Evolutionary conservation across 37 sponge, comb jelly and placozoan species (phyloP).

Genomic region (Cladorhizidae sp.): DNA sequence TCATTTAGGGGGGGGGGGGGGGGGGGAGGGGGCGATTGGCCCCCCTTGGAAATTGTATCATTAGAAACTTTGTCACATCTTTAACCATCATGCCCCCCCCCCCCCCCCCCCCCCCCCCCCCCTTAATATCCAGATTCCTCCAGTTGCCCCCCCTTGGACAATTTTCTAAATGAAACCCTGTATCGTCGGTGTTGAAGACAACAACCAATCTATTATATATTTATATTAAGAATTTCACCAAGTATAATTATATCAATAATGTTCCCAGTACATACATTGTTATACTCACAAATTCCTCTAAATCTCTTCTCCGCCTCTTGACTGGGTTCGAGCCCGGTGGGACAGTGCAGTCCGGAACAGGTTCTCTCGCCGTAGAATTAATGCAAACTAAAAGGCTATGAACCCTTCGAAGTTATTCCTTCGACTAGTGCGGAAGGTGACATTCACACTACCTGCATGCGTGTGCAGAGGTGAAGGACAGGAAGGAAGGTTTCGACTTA

Average conservation of each 20-base stretch:
- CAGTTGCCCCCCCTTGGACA: no score
- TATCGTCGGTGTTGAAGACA: background rate
- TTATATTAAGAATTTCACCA: background rate
- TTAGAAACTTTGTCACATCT: no score
- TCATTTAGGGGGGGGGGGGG: no score
- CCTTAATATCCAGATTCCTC: no score
- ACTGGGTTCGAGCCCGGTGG: background rate
- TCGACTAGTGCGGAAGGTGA: background rate
- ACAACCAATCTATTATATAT: background rate
- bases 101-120: no score
- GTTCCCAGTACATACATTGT: background rate
- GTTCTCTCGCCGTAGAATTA: no score
- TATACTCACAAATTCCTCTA: slow-evolving; percentile 1
- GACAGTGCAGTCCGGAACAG: no score
- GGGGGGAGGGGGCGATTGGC: no score
- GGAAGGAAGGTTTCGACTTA: no score
- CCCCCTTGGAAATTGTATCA: no score
- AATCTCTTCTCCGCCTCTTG: background rate
- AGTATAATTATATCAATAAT: background rate
- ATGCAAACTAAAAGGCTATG: background rate
- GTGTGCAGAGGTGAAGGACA: background rate
- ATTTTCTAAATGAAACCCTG: no score
- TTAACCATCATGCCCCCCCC: no score
- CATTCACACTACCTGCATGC: background rate
- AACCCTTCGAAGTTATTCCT: background rate